Evolutionary conservation across 2,797 vertebrate genomes (phyloP), one percentile per base, ranked within the genome.

Genomic region (Tragelaphus eurycerus): DNA sequence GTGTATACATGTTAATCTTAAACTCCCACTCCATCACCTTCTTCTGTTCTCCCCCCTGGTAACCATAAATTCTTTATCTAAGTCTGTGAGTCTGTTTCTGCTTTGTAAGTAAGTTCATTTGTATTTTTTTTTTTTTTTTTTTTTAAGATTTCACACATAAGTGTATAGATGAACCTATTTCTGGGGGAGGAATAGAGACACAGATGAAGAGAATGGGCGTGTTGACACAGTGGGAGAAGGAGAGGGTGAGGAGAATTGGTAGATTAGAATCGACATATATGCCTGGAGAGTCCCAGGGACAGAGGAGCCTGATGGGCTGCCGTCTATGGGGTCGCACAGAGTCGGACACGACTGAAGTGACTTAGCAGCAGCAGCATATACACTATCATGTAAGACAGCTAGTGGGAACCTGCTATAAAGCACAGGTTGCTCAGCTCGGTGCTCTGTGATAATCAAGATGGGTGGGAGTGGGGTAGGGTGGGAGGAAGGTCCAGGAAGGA

Each of bases 191-290:
- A 74, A 74, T 74, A 74, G 67, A 74, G 67, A 74, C 21, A 8
- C 21, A 14, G 67, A 74, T 0, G 0, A 43, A 74, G 34, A 43
- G 21, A 74, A 74, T 43, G 67, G 3, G 6, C 0, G 0, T 25
- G 21, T 43, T 38, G 34, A 25, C 34, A 74, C 6, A 71, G 34
- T 74, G 34, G 67, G 67, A 43, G 67, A 43, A 25, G 34, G 21
- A 43, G 7, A 74, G 12, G 38, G 21, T 43, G 67, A 23, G 67
- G 67, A 38, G 67, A 74, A 43, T 74, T 74, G 67, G 38, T 13
- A 43, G 67, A 43, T 74, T 25, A 74, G 38, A 38, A 25, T 43
- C 0, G 3, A 74, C 38, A 74, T 43, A 14, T 25, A 43, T 43
- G 43, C 43, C 43, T 43, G 43, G 43, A 43, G 5, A 43, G 43